Base-by-base conservation (phyloP, 2,797 vertebrate genomes). In the Leuciscus waleckii region DNA sequence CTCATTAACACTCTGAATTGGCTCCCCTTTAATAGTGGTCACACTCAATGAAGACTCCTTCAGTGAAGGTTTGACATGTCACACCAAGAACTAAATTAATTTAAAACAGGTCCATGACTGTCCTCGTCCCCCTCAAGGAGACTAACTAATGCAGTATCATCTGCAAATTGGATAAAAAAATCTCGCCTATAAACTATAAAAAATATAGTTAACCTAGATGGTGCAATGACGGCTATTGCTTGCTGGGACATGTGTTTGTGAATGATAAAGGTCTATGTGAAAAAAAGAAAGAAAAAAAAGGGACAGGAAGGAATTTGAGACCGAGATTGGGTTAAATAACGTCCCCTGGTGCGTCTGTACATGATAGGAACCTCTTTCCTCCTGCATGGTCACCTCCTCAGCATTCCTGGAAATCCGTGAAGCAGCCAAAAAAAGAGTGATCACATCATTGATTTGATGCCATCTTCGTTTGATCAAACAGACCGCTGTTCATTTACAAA, bases 381-480 rank as follows among this genome's bases (percentile, higher is more conserved):
- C 43, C 67, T 56, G n/a, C n/a, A n/a, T n/a, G 37, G n/a, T 70
- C 29, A 41, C 74, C 39, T 56, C 75, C 19, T 65, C 67, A 35
- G n/a, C 79, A 77, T 82, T 87, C 82, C 86, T 54, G 63, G 73
- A 81, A 87, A 87, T 80, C 76, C 6, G 11, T 19, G 32, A n/a
- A 67, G 56, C 17, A 51, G 51, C 19, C 73, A 51, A 65, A 63
- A 39, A 17, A 83, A 67, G 19, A 69, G 54, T 35, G 29, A 82
- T 81, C 54, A 81, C 78, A 49, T 81, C 46, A 77, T 61, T 73
- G 79, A 85, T 70, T 41, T 80, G 39, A 65, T 16, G 77, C 56
- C 41, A 79, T 85, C 41, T 70, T 78, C 23, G 16, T 71, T 85
- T 51, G 56, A 58, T 81, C 70, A 54, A 56, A 65, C 74, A 67